Evolutionary conservation across 2,113 vertebrate species (phyloP), one percentile per base, ranked within the genome.

Genomic region (Semnornis frantzii): DNA sequence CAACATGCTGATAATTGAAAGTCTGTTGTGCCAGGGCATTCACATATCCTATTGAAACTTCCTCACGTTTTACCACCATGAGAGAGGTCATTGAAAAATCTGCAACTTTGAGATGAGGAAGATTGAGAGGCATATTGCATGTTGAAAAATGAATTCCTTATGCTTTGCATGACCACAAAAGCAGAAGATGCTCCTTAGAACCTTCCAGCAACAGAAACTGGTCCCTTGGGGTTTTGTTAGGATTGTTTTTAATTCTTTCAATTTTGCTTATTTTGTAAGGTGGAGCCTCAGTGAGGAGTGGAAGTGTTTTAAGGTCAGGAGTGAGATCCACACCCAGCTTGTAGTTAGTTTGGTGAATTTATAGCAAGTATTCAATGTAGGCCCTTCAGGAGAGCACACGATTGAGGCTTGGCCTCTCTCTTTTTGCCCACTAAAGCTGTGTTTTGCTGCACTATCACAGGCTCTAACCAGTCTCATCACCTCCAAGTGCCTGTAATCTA

Each of bases 301-400:
- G 48, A 74, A 84, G 44, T 37, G 73, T 95, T 89, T 94, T 92
- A 77, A 83, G 92, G 89, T 94, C 92, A 81, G n/a, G 57, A 89
- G 87, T 83, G 46, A 64, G 71, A 62, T 77, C 89, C 82, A 84
- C 66, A 69, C 68, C 77, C 85, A 90, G 24, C 79, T 76, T 83
- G 68, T 88, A 60, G 42, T 89, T 93, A 44, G 60, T 77, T 27
- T 78, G 78, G 34, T 75, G 77, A 74, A 90, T 92, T 90, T 85
- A 23, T 76, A 81, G 72, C 58, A 78, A 82, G 33, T 34, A 60
- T 91, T 93, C 71, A 86, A 15, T 81, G 16, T 92, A 85, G 75
- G 52, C 78, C 5, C 3, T 75, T 87, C 64, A 70, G 59, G 91
- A 92, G 78, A 63, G 48, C 1, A 1, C 72, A 13, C 33, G 44